Evolutionary conservation across 2,888 invertebrate genomes (phyloP).

Genomic region (Lacanobia wlatinum): DNA sequence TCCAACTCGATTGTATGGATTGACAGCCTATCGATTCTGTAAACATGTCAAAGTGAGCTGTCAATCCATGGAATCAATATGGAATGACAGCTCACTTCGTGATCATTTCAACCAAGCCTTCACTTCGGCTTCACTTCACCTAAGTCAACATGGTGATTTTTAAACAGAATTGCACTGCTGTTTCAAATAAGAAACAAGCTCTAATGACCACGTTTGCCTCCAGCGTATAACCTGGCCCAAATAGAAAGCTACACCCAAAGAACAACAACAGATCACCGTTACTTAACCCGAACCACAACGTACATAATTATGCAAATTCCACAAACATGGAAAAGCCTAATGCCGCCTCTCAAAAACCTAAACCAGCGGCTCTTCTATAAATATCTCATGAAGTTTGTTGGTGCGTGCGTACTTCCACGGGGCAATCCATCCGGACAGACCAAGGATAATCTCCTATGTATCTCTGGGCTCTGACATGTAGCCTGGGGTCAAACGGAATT

Average conservation of each 20-base stretch:
- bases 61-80: too few species aligned
- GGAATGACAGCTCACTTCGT: too few species aligned
- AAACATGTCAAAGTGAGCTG: too few species aligned
- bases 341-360: constrained; percentile 44
- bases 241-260: neutral
- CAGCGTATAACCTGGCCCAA: neutral
- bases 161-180: too few species aligned
- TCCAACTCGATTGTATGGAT: too few species aligned
- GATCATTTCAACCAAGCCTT: too few species aligned
- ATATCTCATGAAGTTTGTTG: constrained; percentile 49
- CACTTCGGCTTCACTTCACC: too few species aligned
- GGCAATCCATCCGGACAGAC: constrained; percentile 55
- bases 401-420: constrained; percentile 32
- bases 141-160: too few species aligned
- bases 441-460: constrained; percentile 57
- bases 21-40: too few species aligned
- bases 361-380: constrained; percentile 39
- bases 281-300: constrained; percentile 5
- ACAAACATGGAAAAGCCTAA: constrained; percentile 37
- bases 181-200: too few species aligned
- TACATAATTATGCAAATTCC: constrained; percentile 41
- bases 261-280: constrained; percentile 19
- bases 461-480: constrained; percentile 56
- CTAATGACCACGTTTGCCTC: too few species aligned
- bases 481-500: constrained; percentile 79